These are phyloP conservation scores for Caenorhabditis sulstoni DNA, from an alignment of 2,888 invertebrate genomes.

Conservation along the genomic window DNA sequence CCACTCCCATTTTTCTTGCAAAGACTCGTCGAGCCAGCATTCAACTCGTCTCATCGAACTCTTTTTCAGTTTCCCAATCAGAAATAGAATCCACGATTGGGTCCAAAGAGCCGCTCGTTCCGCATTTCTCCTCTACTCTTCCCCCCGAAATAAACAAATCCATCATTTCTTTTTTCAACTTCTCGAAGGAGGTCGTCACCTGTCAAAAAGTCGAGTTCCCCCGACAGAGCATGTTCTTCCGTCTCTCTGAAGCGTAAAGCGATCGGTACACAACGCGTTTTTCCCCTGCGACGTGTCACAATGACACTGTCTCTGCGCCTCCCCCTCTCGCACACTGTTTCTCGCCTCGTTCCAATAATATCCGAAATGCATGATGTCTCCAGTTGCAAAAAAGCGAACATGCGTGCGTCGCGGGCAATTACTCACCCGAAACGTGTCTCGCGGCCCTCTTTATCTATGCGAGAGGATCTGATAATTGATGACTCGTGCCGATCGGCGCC, in stretches of 20 bases:
- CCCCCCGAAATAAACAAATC: too few species aligned
- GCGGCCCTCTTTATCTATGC: not conserved
- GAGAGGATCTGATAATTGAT: slow-evolving; percentile 3
- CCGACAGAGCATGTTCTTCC: slow-evolving; percentile 8
- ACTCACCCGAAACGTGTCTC: slow-evolving; percentile 13
- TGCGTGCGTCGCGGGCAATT: slow-evolving; percentile 15
- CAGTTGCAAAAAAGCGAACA: slow-evolving; percentile 7
- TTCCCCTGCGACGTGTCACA: slow-evolving; percentile 11
- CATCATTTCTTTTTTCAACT: slow-evolving; percentile 3
- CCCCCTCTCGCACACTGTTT: not conserved
- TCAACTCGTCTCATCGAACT: too few species aligned
- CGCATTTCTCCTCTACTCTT: too few species aligned
- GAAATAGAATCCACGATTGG: too few species aligned
- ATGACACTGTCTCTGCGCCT: slow-evolving; percentile 5
- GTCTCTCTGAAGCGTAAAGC: slow-evolving; percentile 1
- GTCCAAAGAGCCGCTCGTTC: too few species aligned
- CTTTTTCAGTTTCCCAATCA: too few species aligned
- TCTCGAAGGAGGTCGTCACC: not conserved
- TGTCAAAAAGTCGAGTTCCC: slow-evolving; percentile 11
- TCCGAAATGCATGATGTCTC: not conserved
- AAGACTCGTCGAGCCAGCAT: too few species aligned
- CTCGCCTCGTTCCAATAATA: slow-evolving; percentile 4
- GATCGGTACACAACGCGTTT: slow-evolving; percentile 13
- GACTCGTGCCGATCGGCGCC: slow-evolving; percentile 7
- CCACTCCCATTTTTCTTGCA: too few species aligned